Base-by-base conservation (phyloP, 2,797 vertebrate genomes). In the Spatula clypeata region DNA sequence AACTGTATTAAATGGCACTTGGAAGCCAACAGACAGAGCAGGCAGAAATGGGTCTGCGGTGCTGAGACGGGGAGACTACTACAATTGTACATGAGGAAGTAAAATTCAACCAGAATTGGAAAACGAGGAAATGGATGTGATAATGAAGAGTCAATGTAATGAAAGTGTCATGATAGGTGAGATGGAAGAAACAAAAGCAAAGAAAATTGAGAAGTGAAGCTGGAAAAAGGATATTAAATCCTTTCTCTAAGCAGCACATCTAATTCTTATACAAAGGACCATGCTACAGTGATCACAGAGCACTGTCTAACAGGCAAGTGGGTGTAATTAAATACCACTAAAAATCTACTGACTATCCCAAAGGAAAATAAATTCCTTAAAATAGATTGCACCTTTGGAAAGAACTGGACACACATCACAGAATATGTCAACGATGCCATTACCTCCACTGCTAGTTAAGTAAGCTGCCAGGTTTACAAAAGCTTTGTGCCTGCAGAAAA, bases 291-390 rank as follows among this genome's bases (percentile, higher is more conserved):
- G 72, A 75, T 55, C 65, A 88, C 67, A 84, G 36, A 88, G 38
- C 53, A 21, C 24, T 3, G 5, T 21, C 53, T 88, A 86, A 55
- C 79, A 82, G 69, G 44, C 87, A 94, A 34, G 36, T 9, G 26
- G 11, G 16, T 62, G 49, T 75, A 80, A 34, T 93, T 75, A 91
- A 91, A 58, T 49, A 65, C 20, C 76, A 69, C 51, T 53, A 75
- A 86, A 88, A 65, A 73, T 42, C 27, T 87, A 57, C 32, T 36
- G 44, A 27, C 23, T 40, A 17, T 51, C 54, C 69, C 54, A 83
- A 75, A 55, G 32, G 72, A 23, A 95, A 93, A 90, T 58, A 0
- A 83, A 93, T 80, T 83, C 75, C 79, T 72, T 77, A 44, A 77
- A 69, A 61, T 3, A 34, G 86, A 61, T 49, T 81, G 54, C 26